Evolutionary conservation across 2,797 vertebrate species (phyloP).

Genomic region (Martes flavigula): DNA sequence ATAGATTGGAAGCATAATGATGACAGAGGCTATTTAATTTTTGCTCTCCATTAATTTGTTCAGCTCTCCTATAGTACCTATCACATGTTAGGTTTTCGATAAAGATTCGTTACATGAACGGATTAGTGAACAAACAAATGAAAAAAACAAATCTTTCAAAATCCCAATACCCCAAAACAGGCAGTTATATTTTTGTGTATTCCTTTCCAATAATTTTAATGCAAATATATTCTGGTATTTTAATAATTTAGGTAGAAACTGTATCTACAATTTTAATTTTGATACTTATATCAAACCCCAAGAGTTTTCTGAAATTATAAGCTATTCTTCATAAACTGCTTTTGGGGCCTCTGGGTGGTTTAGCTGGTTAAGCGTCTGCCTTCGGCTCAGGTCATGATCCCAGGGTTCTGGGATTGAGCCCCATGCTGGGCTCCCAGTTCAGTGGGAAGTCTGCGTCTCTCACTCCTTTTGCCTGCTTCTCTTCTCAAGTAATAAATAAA

Average conservation of each 20-base stretch:
- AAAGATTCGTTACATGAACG: background rate
- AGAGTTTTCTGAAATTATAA: slow-evolving; percentile 22
- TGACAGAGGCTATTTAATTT: background rate
- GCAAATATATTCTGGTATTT: background rate
- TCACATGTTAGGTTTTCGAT: background rate
- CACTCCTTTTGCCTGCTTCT: background rate
- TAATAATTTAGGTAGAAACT: background rate
- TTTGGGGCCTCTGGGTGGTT: background rate
- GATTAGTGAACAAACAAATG: background rate
- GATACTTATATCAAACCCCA: background rate
- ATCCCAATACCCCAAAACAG: background rate
- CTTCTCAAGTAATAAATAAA: background rate
- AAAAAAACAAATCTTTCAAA: slow-evolving; percentile 4
- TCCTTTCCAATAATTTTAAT: slow-evolving; percentile 22
- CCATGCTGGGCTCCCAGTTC: background rate
- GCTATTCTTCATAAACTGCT: background rate
- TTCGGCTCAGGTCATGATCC: background rate
- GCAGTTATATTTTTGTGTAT: background rate
- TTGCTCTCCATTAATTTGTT: background rate
- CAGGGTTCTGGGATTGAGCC: background rate
- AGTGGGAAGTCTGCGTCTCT: background rate
- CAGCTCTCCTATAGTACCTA: background rate
- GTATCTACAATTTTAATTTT: background rate
- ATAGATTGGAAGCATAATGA: background rate
- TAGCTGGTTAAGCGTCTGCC: background rate